Conservation (phyloP, 2,113 vertebrate genomes). For the Grus americana region DNA sequence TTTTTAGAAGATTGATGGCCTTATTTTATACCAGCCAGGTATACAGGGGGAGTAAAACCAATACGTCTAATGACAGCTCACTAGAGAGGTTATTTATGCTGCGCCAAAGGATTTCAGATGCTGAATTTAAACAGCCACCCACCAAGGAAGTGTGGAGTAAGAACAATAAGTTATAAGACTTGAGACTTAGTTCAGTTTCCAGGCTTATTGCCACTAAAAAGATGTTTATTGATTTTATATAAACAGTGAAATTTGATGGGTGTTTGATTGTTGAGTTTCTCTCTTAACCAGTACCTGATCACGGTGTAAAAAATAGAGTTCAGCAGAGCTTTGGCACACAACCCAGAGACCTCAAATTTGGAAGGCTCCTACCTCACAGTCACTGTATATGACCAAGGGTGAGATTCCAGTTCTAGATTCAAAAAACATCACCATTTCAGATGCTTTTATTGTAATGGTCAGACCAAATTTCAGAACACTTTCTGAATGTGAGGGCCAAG, state of each 20-base stretch:
- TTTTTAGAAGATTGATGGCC: slow-evolving; percentile 27
- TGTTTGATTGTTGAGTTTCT: neutral
- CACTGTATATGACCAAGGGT: neutral
- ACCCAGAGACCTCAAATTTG: neutral
- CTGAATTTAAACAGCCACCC: neutral
- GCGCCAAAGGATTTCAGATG: neutral
- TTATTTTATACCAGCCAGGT: slow-evolving; percentile 39
- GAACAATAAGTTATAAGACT: neutral
- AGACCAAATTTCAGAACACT: neutral
- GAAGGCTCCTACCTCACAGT: neutral
- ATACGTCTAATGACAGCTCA: slow-evolving; percentile 14
- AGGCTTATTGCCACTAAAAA: neutral
- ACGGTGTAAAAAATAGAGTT: neutral
- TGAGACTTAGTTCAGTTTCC: neutral
- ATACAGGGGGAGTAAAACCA: slow-evolving; percentile 7
- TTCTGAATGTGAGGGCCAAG: neutral
- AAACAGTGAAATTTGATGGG: neutral
- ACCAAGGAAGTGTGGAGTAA: neutral
- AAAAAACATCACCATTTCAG: neutral
- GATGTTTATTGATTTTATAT: neutral
- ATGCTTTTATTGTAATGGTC: neutral
- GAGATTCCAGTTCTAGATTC: neutral
- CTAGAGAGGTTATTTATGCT: slow-evolving; percentile 2
- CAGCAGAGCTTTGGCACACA: neutral
- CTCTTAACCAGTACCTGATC: neutral